phyloP scores from a whole-genome alignment of 2,888 invertebrate genomes.

The Ormyrus pomaceus region DNA sequence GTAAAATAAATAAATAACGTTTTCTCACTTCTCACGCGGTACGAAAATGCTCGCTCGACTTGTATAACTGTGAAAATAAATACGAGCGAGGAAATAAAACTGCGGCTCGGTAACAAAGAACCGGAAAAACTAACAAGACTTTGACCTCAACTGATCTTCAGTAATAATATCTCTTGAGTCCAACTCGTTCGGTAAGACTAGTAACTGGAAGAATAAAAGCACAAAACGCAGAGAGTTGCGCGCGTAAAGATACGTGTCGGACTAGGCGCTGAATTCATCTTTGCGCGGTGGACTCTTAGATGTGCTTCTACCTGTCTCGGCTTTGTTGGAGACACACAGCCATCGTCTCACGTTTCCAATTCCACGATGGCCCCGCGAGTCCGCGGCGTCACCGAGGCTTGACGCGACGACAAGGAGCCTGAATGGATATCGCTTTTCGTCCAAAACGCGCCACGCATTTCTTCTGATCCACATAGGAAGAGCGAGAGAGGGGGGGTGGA shows the following conservation, averaged over 20 bases:
- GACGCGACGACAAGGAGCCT: constrained; percentile 51
- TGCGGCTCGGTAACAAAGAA: constrained; percentile 9
- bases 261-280: constrained; percentile 44
- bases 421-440: constrained; percentile 70
- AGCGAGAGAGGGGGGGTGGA: neutral
- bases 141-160: constrained; percentile 34
- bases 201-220: constrained; percentile 28
- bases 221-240: neutral
- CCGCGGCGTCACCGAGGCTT: constrained; percentile 38
- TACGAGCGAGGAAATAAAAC: neutral
- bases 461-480: constrained; percentile 58
- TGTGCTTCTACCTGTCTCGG: constrained; percentile 73
- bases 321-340: constrained; percentile 65
- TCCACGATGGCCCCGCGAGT: constrained; percentile 48
- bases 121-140: constrained; percentile 34
- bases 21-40: neutral
- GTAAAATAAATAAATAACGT: no score
- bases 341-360: constrained; percentile 70
- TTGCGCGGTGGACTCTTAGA: constrained; percentile 61
- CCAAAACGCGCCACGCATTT: constrained; percentile 59
- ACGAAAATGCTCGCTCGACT: neutral
- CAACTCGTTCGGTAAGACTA: constrained; percentile 43
- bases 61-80: neutral
- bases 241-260: constrained; percentile 39
- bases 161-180: constrained; percentile 39